Base-by-base conservation (phyloP, 2,888 invertebrate species). In the Pammene aurita region DNA sequence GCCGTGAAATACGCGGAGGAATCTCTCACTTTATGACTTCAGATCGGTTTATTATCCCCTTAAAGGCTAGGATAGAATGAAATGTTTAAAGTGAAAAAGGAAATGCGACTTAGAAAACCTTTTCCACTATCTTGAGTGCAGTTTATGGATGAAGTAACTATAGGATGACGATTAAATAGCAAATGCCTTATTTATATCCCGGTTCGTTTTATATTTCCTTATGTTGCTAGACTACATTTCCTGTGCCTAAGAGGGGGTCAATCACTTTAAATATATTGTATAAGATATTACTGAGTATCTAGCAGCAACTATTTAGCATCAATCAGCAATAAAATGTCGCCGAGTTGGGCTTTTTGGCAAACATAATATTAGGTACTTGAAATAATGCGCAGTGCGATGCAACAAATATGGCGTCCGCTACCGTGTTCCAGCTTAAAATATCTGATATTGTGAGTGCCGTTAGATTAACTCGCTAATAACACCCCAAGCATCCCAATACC, bases 11-110 rank as follows among this genome's bases (percentile, higher is more conserved):
- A 64, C 57, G 57, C 38, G 63, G 18, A 42, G 41, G 48, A n/a
- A 62, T 61, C 48, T 48, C n/a, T n/a, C 62, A 52, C 44, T 44
- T 58, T 58, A 56, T 34, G 67, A 63, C 50, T 50, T 38, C 11
- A 62, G 41, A 67, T 67, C 16, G 67, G 62, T 67, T 67, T 67
- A 62, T 62, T 67, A 67, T 50, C 2, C 41, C 67, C 56, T 56
- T 63, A 50, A 48, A 44, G 44, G 60, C 26, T 13, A 34, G n/a
- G 42, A 57, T n/a, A 38, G 48, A 11, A 16, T 48, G 35, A 35
- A 13, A 16, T 61, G 48, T 18, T 48, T 10, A 11, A 34, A 18
- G 9, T 18, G 50, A 26, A 62, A 62, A 52, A 50, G 50, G 38
- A n/a, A 52, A 52, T 50, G 41, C 18, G 41, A 18, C 61, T 41